Percentiles rank a stretch among this genome's conserved stretches.
Evolutionary conservation across 2,113 vertebrate species (phyloP).

Genomic region (Kobus ellipsiprymnus): DNA sequence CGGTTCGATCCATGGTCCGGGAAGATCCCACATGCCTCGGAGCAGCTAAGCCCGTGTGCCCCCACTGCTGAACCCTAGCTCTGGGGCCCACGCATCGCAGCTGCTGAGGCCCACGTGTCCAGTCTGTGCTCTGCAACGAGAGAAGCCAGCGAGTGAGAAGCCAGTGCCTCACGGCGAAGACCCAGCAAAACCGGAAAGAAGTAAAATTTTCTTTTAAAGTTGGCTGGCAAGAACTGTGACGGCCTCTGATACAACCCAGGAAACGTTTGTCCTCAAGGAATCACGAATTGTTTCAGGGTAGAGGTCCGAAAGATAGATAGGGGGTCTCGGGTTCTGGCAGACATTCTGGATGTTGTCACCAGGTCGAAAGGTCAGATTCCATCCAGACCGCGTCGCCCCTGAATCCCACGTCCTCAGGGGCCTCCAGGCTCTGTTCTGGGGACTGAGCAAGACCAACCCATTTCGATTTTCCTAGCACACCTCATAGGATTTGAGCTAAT

Average conservation of each 20-base stretch:
- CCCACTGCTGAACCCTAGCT: background rate
- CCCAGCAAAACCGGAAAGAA: background rate
- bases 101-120: background rate
- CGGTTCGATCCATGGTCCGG: accelerated
- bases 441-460: background rate
- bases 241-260: background rate
- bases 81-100: accelerated
- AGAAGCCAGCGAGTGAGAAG: background rate
- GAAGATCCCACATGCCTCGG: background rate
- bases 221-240: background rate
- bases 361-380: background rate
- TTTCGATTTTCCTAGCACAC: background rate
- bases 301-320: background rate
- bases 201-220: background rate
- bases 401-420: background rate
- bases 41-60: background rate
- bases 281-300: background rate
- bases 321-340: background rate
- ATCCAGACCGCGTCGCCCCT: background rate
- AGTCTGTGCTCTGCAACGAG: background rate
- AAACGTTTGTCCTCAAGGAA: background rate
- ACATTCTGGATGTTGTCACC: background rate
- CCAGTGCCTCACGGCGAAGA: background rate
- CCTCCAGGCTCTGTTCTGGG: background rate
- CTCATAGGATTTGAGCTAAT: background rate